These are phyloP conservation scores for Procavia capensis DNA, from an alignment of 2,113 vertebrate genomes.

Conservation along the genomic window DNA sequence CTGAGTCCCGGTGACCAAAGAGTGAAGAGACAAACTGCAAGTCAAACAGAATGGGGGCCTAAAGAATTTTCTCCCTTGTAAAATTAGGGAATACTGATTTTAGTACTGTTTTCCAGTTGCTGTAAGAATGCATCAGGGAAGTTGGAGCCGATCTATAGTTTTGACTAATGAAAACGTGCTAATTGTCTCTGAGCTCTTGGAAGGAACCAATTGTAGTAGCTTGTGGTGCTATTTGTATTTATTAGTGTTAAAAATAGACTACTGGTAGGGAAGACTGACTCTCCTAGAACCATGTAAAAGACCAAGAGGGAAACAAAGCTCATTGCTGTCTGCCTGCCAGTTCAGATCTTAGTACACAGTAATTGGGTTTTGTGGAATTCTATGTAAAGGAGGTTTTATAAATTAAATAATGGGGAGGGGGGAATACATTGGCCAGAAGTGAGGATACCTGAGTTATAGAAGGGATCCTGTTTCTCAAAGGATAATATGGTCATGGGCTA, in stretches of 20 bases:
- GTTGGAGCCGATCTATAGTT: background rate
- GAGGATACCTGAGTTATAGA: background rate
- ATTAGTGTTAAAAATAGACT: slow-evolving; percentile 38
- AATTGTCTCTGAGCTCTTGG: background rate
- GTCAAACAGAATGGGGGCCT: background rate
- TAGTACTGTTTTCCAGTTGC: background rate
- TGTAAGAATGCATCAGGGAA: background rate
- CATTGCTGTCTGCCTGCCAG: background rate
- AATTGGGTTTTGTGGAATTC: background rate
- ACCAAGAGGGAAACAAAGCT: background rate
- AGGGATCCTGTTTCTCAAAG: background rate
- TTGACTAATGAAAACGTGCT: slow-evolving; percentile 17
- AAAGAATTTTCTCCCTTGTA: background rate
- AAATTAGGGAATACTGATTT: background rate
- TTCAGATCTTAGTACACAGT: background rate
- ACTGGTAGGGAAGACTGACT: background rate
- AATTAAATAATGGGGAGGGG: background rate
- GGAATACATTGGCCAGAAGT: background rate
- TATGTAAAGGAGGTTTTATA: background rate
- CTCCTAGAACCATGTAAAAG: background rate
- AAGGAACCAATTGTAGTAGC: background rate
- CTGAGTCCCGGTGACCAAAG: background rate
- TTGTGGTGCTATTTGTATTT: background rate
- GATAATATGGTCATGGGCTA: background rate
- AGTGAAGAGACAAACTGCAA: background rate